Percentiles rank a stretch among this genome's conserved stretches.
Evolutionary conservation across 2,888 invertebrate genomes (phyloP).

Genomic region (Gortyna flavago): DNA sequence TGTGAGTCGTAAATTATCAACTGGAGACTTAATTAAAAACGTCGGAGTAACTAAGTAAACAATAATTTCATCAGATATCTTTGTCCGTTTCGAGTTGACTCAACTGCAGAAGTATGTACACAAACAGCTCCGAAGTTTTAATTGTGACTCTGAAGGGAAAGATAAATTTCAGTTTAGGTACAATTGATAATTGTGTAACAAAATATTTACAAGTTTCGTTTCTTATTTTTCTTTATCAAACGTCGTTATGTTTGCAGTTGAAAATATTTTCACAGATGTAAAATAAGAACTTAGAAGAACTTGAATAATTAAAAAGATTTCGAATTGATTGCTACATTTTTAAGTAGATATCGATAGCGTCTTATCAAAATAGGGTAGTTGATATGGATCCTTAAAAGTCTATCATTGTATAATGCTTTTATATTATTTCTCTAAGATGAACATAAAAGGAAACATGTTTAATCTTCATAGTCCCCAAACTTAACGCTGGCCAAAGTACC

Average conservation of each 20-base stretch:
- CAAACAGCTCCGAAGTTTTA: conserved; percentile 71
- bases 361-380: neutral
- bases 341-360: neutral
- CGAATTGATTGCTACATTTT: neutral
- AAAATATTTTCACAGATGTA: neutral
- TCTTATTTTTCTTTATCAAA: neutral
- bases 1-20: conserved; percentile 37
- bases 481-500: conserved; percentile 8
- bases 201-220: no score
- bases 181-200: no score
- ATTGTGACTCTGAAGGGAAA: conserved; percentile 71
- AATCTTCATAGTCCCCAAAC: neutral
- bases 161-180: conserved; percentile 49
- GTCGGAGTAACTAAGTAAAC: conserved; percentile 48
- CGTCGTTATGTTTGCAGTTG: neutral
- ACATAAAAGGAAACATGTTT: neutral
- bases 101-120: conserved; percentile 60
- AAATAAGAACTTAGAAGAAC: neutral
- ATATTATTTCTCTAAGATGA: neutral
- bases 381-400: neutral
- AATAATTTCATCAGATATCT: conserved; percentile 59
- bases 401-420: neutral
- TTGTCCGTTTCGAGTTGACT: conserved; percentile 60
- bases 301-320: neutral
- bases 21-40: conserved; percentile 61